Evolutionary conservation across 2,113 vertebrate species (phyloP), one percentile per base, ranked within the genome.

Genomic region (Megaleporinus macrocephalus): DNA sequence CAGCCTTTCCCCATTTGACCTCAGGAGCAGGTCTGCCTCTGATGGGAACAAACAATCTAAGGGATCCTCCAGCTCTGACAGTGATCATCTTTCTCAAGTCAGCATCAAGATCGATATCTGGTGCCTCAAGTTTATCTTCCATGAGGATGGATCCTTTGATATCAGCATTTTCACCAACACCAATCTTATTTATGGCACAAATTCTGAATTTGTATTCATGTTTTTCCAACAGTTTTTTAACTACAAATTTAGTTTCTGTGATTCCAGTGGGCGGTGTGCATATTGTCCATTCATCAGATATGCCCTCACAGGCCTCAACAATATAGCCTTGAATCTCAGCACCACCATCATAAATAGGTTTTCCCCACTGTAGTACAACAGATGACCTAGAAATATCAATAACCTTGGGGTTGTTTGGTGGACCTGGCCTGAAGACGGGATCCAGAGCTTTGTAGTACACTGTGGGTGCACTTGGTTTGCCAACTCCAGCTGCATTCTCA

Each of bases 271-370:
- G 88, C 86, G 97, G 96, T 57, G 98, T 99, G 87, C 97, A 99
- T 86, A 97, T 97, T 84, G 94, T 91, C 98, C 98, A 99, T 86
- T 99, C 97, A 70, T 96, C 95, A 0, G 93, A 92, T 83, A 89
- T 95, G 36, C 92, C 87, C 62, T 98, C 93, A 85, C 95, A 96
- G 66, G 95, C 95, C 90, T 99, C 98, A 82, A 99, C 95, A 89
- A 99, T 96, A 84, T 99, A 99, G 84, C 95, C 96, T 87, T 99
- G 95, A 91, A 99, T 96, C 91, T 99, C 97, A 95, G 96, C 96
- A 69, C 96, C 98, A 86, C 98, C 98, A 68, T 99, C 98, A 90
- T 99, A 99, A 86, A 99, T 99, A 61, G 98, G 98, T 91, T 97
- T 99, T 65, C 96, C 93, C 98, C 98, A 99, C 73, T 95, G 95